Percentiles rank a stretch among this genome's conserved stretches.
phyloP scores from a whole-genome alignment of 2,888 invertebrate genomes.

The Caenorhabditis afra region DNA sequence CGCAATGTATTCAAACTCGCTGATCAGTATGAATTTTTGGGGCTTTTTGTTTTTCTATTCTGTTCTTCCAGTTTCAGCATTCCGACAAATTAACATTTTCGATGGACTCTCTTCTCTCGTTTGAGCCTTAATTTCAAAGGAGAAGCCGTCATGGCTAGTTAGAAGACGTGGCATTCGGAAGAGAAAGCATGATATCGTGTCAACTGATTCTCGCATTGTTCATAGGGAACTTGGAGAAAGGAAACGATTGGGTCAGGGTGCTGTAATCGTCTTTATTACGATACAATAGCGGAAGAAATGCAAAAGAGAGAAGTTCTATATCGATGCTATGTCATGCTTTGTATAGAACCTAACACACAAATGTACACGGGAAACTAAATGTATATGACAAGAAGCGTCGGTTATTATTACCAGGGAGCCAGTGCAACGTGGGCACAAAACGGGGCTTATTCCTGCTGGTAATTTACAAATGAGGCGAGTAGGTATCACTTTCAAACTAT shows the following conservation, averaged over 20 bases:
- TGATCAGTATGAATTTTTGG: constrained; percentile 28
- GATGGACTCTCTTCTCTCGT: too few species aligned
- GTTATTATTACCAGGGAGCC: constrained; percentile 45
- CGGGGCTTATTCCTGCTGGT: constrained; percentile 6
- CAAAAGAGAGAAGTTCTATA: constrained; percentile 13
- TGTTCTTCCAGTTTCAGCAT: constrained; percentile 1
- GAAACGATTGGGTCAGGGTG: not conserved
- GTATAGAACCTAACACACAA: constrained; percentile 12
- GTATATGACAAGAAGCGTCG: constrained; percentile 46
- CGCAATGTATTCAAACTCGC: constrained; percentile 13
- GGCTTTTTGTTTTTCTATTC: not conserved
- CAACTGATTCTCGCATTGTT: too few species aligned
- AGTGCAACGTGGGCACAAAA: not conserved
- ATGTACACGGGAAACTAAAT: constrained; percentile 25
- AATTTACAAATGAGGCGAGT: constrained; percentile 47
- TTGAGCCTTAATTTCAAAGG: too few species aligned
- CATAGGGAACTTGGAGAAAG: too few species aligned
- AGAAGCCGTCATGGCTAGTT: too few species aligned
- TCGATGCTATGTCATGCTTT: constrained; percentile 9
- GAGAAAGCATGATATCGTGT: too few species aligned
- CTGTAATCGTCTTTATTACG: constrained; percentile 48
- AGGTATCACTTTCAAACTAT: constrained; percentile 37
- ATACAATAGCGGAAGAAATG: constrained; percentile 26
- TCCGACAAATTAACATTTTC: too few species aligned
- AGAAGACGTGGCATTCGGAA: too few species aligned